Base-by-base conservation (phyloP, 2,113 vertebrate genomes). In the Chrysochloris asiatica region DNA sequence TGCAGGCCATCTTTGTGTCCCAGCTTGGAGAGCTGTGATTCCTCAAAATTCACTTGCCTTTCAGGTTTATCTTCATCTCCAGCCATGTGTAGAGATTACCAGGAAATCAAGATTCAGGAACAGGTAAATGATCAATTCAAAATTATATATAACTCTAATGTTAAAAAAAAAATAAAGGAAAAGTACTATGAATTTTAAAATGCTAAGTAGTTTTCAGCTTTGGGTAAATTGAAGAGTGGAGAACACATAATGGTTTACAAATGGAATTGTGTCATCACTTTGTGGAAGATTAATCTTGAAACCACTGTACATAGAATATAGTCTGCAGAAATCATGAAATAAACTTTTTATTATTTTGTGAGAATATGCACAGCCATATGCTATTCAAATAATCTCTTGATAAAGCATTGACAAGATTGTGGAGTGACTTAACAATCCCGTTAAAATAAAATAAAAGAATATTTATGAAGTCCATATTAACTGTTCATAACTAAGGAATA, bases 91-190 rank as follows among this genome's bases (percentile, higher is more conserved):
- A 98, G 97, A 86, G 99, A 99, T 97, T 99, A 99, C 94, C 99
- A 99, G 96, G 99, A 99, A 97, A 99, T 99, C 86, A 99, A 99
- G 97, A 99, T 99, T 91, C 99, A 99, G 83, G 99, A 99, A 91
- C 99, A 99, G 97, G 99, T 99, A 92, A 97, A 48, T 85, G 48
- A 88, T 69, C 45, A 83, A 75, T 41, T 84, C 59, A 52, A n/a
- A n/a, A n/a, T n/a, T n/a, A n/a, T n/a, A n/a, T n/a, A n/a, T n/a
- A n/a, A n/a, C n/a, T n/a, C n/a, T n/a, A n/a, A n/a, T n/a, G n/a
- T n/a, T n/a, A n/a, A n/a, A n/a, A n/a, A n/a, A n/a, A n/a, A n/a
- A n/a, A n/a, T n/a, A n/a, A n/a, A n/a, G n/a, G 67, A 76, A 86
- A 87, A 86, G 28, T 14, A 38, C 69, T 48, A 89, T 83, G 47